These are phyloP conservation scores for Ophioninae sp. DNA, from an alignment of 2,888 invertebrate genomes.

Conservation along the genomic window DNA sequence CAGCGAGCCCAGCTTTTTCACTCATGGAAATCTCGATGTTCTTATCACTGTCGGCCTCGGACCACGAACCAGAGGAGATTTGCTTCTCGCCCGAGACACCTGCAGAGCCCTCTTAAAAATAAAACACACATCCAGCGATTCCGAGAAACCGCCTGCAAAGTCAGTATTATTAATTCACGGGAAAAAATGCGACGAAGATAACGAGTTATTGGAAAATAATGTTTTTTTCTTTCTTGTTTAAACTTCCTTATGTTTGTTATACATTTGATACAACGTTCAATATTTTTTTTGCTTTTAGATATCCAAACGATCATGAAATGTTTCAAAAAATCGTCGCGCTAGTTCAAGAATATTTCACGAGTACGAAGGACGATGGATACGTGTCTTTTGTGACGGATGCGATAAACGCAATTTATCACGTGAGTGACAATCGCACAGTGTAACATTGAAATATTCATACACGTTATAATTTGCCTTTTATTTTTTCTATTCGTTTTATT, in stretches of 20 bases:
- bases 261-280: neutral
- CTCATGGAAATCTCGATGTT: conserved; percentile 86
- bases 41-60: conserved; percentile 89
- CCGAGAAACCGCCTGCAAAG: conserved; percentile 77
- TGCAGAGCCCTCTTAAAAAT: conserved; percentile 84
- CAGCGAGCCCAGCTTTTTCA: conserved; percentile 84
- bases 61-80: conserved; percentile 81
- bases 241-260: neutral
- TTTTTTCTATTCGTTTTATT: too few relatives aligned
- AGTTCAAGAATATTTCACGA: conserved; percentile 81
- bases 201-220: neutral
- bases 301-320: conserved; percentile 82
- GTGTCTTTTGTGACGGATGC: conserved; percentile 84
- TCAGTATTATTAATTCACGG: conserved; percentile 60
- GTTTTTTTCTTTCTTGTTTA: neutral
- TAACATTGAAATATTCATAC: neutral
- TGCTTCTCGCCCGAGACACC: conserved; percentile 83
- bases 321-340: conserved; percentile 82
- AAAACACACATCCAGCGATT: conserved; percentile 77
- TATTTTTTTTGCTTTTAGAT: conserved; percentile 69
- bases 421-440: conserved; percentile 67
- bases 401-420: conserved; percentile 84
- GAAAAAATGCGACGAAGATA: neutral
- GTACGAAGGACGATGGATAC: conserved; percentile 82
- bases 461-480: neutral